These are phyloP conservation scores for Philonicus albiceps DNA, from an alignment of 2,888 invertebrate species.

Conservation along the genomic window DNA sequence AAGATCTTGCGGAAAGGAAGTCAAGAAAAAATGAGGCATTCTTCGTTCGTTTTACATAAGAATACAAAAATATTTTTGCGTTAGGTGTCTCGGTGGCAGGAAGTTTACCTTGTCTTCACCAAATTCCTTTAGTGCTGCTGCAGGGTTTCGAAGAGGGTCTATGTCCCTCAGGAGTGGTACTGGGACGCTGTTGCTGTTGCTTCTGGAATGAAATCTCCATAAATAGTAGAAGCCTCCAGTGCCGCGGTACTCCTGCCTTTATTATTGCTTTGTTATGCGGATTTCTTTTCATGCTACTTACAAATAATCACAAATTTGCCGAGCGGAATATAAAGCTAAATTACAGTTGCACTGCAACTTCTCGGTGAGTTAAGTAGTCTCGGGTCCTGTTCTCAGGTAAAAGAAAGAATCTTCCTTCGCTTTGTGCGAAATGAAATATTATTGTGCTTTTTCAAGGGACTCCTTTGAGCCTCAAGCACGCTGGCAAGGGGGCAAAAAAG, in stretches of 20 bases:
- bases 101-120: not conserved
- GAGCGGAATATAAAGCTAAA: constrained; percentile 24
- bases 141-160: not conserved
- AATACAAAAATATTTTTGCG: not conserved
- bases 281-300: constrained; percentile 18
- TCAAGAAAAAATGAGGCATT: not conserved
- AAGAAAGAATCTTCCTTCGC: not conserved
- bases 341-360: constrained; percentile 27
- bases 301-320: constrained; percentile 34
- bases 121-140: not conserved
- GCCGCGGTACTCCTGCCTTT: constrained; percentile 6
- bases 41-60: not conserved
- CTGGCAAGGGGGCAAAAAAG: not conserved
- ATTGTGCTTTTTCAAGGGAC: not conserved
- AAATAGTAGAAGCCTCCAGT: constrained; percentile 14
- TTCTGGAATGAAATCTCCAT: constrained; percentile 33
- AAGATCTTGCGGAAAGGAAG: not conserved
- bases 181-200: not conserved
- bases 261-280: constrained; percentile 39
- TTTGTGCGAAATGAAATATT: constrained; percentile 30
- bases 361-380: not conserved
- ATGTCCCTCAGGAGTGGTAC: not conserved
- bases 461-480: not conserved
- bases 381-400: not conserved
- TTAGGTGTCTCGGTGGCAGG: not conserved